phyloP scores from a whole-genome alignment of 1,140 invertebrate species.

The Marisa cornuarietis region DNA sequence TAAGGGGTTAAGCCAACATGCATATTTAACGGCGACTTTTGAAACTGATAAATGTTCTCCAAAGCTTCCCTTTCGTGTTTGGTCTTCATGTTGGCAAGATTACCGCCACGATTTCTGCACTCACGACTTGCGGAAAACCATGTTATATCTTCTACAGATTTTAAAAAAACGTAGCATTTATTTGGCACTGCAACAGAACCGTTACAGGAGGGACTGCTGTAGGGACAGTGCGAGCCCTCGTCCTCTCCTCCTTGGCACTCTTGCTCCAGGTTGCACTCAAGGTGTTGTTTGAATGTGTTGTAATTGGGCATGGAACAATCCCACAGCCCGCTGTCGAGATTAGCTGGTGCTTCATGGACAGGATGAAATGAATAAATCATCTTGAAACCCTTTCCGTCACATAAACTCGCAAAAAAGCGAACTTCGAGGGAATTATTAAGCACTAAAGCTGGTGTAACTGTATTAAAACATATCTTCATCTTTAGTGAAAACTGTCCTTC shows the following conservation, averaged over 20 bases:
- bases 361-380: background rate
- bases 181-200: background rate
- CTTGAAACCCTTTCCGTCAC: background rate
- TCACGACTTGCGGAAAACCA: background rate
- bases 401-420: no score
- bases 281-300: background rate
- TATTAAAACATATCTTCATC: no score
- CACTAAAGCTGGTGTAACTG: no score
- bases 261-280: background rate
- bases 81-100: background rate
- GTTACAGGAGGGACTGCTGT: constrained; percentile 4
- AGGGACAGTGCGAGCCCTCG: constrained; percentile 14
- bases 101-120: background rate
- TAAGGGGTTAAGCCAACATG: background rate
- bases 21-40: background rate
- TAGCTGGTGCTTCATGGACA: background rate
- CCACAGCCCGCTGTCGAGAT: background rate
- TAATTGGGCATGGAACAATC: background rate
- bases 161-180: background rate
- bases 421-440: no score
- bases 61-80: background rate
- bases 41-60: background rate
- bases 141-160: background rate
- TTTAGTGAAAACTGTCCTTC: no score
- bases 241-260: constrained; percentile 13